A percentile compares a stretch with the other conserved stretches of the same genome.
phyloP scores from a whole-genome alignment of 2,888 invertebrate species.

The Lacanobia wlatinum region DNA sequence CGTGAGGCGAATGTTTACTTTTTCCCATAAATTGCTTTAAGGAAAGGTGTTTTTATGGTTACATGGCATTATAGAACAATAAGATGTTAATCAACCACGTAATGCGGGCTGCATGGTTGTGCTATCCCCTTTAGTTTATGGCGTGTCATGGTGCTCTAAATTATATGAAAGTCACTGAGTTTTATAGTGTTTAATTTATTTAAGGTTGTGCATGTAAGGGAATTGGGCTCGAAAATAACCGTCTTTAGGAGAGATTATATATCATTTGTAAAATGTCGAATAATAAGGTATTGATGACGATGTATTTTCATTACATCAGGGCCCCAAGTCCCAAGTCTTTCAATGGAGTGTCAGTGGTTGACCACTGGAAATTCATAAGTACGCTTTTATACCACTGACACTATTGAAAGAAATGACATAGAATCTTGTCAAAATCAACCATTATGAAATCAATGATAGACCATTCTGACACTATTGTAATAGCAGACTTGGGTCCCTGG shows the following conservation, averaged over 20 bases:
- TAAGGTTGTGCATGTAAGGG: not conserved
- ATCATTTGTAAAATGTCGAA: too few species aligned
- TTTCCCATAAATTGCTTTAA: constrained; percentile 67
- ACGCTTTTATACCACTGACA: too few species aligned
- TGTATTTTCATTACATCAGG: too few species aligned
- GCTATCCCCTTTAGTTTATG: constrained; percentile 52
- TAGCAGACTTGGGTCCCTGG: too few species aligned
- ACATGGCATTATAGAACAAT: constrained; percentile 72
- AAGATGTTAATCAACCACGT: constrained; percentile 66
- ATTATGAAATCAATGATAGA: too few species aligned
- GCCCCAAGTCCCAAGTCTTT: too few species aligned
- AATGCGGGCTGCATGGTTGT: constrained; percentile 52
- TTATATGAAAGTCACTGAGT: constrained; percentile 24
- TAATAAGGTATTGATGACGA: not conserved
- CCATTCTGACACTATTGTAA: too few species aligned
- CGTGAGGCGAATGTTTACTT: constrained; percentile 75
- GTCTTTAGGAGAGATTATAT: not conserved
- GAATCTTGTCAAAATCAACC: too few species aligned
- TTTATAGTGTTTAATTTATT: constrained; percentile 6
- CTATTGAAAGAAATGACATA: too few species aligned
- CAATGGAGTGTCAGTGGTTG: too few species aligned
- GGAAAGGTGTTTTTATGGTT: constrained; percentile 72
- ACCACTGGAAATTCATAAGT: too few species aligned
- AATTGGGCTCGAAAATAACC: not conserved
- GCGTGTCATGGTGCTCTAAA: constrained; percentile 44